A percentile compares a stretch with the other conserved stretches of the same genome.
phyloP scores from a whole-genome alignment of 1,140 invertebrate genomes.

The Meloidogyne hapla region DNA sequence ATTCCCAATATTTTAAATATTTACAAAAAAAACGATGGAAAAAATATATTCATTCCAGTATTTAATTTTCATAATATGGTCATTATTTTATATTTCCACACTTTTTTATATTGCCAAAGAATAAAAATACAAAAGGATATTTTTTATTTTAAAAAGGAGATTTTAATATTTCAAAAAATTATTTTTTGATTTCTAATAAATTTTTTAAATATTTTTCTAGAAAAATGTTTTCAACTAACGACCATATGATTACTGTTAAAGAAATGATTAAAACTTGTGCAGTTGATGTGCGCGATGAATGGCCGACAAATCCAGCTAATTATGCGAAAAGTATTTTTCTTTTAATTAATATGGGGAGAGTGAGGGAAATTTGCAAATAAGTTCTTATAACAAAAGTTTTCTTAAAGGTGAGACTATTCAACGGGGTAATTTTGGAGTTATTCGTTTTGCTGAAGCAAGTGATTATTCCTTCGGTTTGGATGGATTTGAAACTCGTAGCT shows the following conservation, averaged over 20 bases:
- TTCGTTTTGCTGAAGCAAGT: slow-evolving; percentile 29
- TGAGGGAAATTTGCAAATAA: too few species aligned
- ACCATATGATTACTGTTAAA: slow-evolving; percentile 24
- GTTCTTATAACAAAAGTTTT: not conserved
- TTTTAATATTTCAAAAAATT: not conserved
- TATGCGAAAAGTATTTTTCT: slow-evolving; percentile 31
- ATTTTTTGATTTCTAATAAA: not conserved
- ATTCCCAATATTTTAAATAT: not conserved
- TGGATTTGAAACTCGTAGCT: slow-evolving; percentile 33
- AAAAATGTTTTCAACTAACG: slow-evolving; percentile 14
- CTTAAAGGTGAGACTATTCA: slow-evolving; percentile 27
- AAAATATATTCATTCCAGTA: not conserved
- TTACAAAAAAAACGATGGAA: too few species aligned
- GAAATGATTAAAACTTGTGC: slow-evolving; percentile 26
- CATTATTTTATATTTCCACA: not conserved
- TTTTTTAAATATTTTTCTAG: not conserved
- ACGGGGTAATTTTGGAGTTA: slow-evolving; percentile 30
- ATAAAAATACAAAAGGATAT: not conserved
- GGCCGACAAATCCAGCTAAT: slow-evolving; percentile 22
- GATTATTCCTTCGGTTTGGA: slow-evolving; percentile 32
- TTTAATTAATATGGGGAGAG: too few species aligned
- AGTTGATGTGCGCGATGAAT: slow-evolving; percentile 31
- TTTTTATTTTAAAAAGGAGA: not conserved
- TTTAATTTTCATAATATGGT: not conserved
- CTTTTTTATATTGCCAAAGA: not conserved